These are phyloP conservation scores for Halocaridina rubra DNA, from an alignment of 2,888 invertebrate genomes.

Conservation along the genomic window DNA sequence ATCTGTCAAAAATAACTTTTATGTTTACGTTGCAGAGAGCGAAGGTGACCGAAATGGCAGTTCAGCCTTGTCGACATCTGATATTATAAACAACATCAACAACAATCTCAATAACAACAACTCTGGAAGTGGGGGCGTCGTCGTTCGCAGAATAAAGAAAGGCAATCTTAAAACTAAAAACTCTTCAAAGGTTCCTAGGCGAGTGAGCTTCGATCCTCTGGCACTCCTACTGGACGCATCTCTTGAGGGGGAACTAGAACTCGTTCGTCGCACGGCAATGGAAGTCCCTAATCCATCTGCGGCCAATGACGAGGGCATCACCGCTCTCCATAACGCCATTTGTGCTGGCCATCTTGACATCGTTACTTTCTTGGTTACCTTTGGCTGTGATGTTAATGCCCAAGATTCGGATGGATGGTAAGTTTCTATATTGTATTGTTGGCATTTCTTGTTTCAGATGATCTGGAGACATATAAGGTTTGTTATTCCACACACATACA, in stretches of 20 bases:
- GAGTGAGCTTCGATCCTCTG: slow-evolving; percentile 97
- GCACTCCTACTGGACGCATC: slow-evolving; percentile 96
- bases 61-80: not conserved
- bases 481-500: too few species aligned
- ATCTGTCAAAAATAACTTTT: too few species aligned
- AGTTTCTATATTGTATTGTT: too few species aligned
- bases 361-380: slow-evolving; percentile 95
- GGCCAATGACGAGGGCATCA: slow-evolving; percentile 99
- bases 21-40: not conserved
- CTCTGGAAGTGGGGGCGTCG: not conserved
- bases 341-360: slow-evolving; percentile 99
- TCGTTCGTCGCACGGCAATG: slow-evolving; percentile 92
- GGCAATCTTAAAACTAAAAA: slow-evolving; percentile 78
- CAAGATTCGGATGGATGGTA: slow-evolving; percentile 98
- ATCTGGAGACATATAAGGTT: too few species aligned
- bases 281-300: slow-evolving; percentile 92
- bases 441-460: too few species aligned
- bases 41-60: not conserved
- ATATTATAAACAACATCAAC: slow-evolving; percentile 33
- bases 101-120: slow-evolving; percentile 49
- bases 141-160: slow-evolving; percentile 79
- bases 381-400: slow-evolving; percentile 98
- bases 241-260: slow-evolving; percentile 95
- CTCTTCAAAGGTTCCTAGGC: slow-evolving; percentile 69
- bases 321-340: slow-evolving; percentile 98